Percentiles rank a stretch among this genome's conserved stretches.
These are phyloP conservation scores for Riparia riparia DNA, from an alignment of 2,113 vertebrate species.

Conservation along the genomic window DNA sequence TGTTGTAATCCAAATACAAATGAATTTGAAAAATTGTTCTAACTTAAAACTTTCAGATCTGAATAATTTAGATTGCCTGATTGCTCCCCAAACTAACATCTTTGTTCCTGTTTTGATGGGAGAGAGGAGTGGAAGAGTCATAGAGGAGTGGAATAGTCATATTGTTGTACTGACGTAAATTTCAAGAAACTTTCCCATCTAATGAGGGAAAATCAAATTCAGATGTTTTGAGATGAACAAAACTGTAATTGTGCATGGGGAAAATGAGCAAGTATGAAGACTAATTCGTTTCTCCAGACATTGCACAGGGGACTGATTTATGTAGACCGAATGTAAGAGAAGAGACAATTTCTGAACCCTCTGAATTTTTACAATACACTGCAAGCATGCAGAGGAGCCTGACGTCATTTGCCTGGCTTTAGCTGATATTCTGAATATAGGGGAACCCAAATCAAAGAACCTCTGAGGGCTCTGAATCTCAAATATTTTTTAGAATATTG, in stretches of 20 bases:
- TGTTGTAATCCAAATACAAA: constrained; percentile 69
- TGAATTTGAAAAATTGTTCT: constrained; percentile 68
- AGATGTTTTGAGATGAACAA: constrained; percentile 34
- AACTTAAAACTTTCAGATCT: constrained; percentile 66
- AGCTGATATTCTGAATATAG: neutral
- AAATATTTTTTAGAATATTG: neutral
- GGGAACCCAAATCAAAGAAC: neutral
- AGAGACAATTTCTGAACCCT: neutral
- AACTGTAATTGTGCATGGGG: neutral
- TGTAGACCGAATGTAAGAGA: neutral
- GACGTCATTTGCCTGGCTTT: neutral
- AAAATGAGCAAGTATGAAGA: constrained; percentile 15
- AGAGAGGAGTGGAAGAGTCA: constrained; percentile 28
- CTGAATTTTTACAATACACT: neutral
- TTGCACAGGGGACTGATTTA: neutral
- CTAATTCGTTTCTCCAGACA: neutral
- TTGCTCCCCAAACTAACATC: constrained; percentile 63
- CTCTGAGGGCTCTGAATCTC: neutral
- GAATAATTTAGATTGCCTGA: constrained; percentile 73
- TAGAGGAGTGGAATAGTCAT: constrained; percentile 29
- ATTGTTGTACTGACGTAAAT: constrained; percentile 25
- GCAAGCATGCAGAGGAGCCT: neutral
- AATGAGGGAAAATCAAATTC: constrained; percentile 66
- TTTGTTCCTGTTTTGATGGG: constrained; percentile 68
- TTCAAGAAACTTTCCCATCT: constrained; percentile 28